A percentile compares a stretch with the other conserved stretches of the same genome.
These are phyloP conservation scores for Leptinotarsa defecta DNA, from an alignment of 1,140 invertebrate species.

Conservation along the genomic window DNA sequence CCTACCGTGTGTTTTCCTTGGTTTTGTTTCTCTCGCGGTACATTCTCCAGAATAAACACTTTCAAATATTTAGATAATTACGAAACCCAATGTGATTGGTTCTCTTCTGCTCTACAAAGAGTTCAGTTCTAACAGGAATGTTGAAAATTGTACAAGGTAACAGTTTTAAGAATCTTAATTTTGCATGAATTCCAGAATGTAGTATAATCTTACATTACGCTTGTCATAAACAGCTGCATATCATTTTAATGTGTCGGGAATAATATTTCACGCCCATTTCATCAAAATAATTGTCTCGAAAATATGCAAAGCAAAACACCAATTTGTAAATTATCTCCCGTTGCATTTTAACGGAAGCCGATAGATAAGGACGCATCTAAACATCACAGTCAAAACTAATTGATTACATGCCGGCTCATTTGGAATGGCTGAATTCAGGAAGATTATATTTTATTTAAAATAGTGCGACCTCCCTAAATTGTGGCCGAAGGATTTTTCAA, in stretches of 20 bases:
- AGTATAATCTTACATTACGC: too few species aligned
- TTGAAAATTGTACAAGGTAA: too few species aligned
- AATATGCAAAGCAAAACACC: slow-evolving; percentile 5
- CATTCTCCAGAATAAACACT: background rate
- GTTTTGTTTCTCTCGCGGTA: slow-evolving; percentile 5
- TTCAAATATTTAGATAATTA: slow-evolving; percentile 5
- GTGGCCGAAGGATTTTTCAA: background rate
- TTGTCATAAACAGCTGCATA: background rate
- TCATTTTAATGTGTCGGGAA: background rate
- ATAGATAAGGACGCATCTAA: background rate
- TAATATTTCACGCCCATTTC: background rate
- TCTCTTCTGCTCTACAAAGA: too few species aligned
- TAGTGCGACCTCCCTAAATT: background rate
- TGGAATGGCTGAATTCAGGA: slow-evolving; percentile 13
- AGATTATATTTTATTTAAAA: slow-evolving; percentile 7
- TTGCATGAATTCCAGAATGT: too few species aligned
- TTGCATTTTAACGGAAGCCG: background rate
- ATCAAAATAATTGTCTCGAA: background rate
- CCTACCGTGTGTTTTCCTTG: background rate
- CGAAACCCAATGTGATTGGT: background rate
- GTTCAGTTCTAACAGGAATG: too few species aligned
- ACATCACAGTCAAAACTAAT: background rate
- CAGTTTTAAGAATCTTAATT: too few species aligned
- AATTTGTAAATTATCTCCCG: background rate
- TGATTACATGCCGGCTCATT: slow-evolving; percentile 12